Evolutionary conservation across 2,888 invertebrate species (phyloP), one percentile per base, ranked within the genome.

Genomic region (Chloroclystis v-ata): DNA sequence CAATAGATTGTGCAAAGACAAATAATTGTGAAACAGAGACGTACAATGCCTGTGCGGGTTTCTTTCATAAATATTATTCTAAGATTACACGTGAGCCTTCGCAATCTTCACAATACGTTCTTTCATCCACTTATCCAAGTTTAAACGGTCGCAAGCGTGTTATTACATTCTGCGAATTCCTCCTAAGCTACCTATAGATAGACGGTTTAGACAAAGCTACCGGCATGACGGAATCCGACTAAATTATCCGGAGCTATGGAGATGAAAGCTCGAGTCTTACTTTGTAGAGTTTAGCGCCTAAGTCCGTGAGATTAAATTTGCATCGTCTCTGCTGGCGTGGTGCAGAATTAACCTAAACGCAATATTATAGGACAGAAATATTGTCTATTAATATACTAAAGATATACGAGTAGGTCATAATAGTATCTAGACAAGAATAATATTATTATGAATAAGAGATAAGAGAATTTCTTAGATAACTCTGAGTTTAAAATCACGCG

Each of bases 111-210:
- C 32, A 33, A 33, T 6, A 33, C n/a, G 5, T 14, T 5, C 32
- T n/a, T 10, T 33, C 16, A 33, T 13, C n/a, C 16, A 14, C 14
- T 16, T 16, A 33, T 33, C 14, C 32, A 33, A 14, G 32, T 33
- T 33, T n/a, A 52, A 41, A 37, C 32, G 37, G 39, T 48, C 39
- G 25, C 50, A 56, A 43, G 37, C 53, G 52, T 61, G 57, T 62
- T 71, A 67, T 69, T 67, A 67, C 67, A 71, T 70, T 70, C 69
- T 69, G 51, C 53, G 58, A 63, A 55, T 56, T 56, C 57, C 59
- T 12, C 26, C 16, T 35, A 35, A 26, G 33, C 30, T 12, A 35
- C 45, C 38, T 46, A 43, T 30, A 11, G 14, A 32, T 38, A 38
- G 62, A 65, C 60, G 56, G 57, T 57, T 68, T 61, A 64, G 58